These are phyloP conservation scores for Fopius arisanus DNA, from an alignment of 1,140 invertebrate genomes.

Conservation along the genomic window DNA sequence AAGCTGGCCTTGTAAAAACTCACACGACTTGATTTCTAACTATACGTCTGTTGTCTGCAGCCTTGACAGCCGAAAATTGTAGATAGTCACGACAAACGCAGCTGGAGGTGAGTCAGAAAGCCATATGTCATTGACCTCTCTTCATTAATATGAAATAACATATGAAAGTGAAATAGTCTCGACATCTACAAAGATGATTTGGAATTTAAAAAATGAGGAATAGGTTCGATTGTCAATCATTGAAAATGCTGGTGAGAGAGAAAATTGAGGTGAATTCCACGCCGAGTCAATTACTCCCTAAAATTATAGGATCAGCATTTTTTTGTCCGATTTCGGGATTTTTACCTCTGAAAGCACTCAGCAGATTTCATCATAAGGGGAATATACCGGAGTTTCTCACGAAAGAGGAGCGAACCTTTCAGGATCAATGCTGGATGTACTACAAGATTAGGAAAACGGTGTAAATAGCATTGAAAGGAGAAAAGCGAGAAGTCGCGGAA, in stretches of 20 bases:
- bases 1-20: background rate
- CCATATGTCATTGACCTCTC: constrained; percentile 1
- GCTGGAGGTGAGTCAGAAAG: background rate
- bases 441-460: background rate
- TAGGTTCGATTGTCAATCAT: background rate
- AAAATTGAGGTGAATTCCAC: background rate
- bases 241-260: background rate
- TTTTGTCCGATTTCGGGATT: background rate
- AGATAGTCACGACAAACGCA: constrained; percentile 3
- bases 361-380: background rate
- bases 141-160: background rate
- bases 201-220: background rate
- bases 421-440: constrained; percentile 8
- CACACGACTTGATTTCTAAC: background rate
- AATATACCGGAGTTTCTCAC: constrained; percentile 4
- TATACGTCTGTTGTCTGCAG: background rate
- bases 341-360: background rate
- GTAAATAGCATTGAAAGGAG: background rate
- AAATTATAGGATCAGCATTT: background rate
- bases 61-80: constrained; percentile 14
- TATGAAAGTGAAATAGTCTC: background rate
- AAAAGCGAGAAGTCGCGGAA: background rate
- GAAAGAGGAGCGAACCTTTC: background rate
- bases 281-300: background rate
- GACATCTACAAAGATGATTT: background rate